Evolutionary conservation across 2,113 vertebrate species (phyloP), one percentile per base, ranked within the genome.

Genomic region (Saccopteryx bilineata): DNA sequence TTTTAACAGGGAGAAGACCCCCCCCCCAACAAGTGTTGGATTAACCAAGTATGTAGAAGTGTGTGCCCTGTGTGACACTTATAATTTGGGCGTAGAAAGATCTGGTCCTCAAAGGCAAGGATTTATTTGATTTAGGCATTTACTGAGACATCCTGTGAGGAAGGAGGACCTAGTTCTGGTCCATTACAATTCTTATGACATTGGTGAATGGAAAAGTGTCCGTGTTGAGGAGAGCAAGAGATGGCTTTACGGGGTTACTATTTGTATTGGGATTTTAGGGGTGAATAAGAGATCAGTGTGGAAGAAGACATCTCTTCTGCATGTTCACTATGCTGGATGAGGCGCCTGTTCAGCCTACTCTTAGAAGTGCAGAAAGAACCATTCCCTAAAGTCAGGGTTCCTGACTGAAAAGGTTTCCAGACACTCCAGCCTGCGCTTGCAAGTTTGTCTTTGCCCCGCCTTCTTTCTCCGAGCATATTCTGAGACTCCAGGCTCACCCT

Each of bases 401-500:
- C 83, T 19, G 56, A 12, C 0, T 24, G 69, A 31, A 48, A 60
- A 50, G 19, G 26, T 52, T 95, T 94, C 84, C 28, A 2, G 58
- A 69, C 7, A 75, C 71, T 83, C 8, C 58, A 50, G 82, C 74
- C 78, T 12, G 74, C 66, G 69, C 23, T 85, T 52, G 63, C 84
- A 63, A 63, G 26, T 81, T 72, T 72, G 93, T 12, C 68, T 94
- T 85, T 56, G 84, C 94, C 92, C 90, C 24, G 58, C 94, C 92
- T 63, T 56, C 31, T 66, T n/a, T 85, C 71, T 86, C 93, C 4
- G 11, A 24, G 48, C 31, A 13, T 92, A 65, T 52, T 91, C 46
- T 0, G 74, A 60, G 85, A 39, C 86, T 80, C 60, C 3, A 58
- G 78, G 81, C 90, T 74, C 1, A 60, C 24, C 87, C 87, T 58